A percentile compares a stretch with the other conserved stretches of the same genome.
Evolutionary conservation across 2,113 vertebrate genomes (phyloP).

Genomic region (Crocuta crocuta): DNA sequence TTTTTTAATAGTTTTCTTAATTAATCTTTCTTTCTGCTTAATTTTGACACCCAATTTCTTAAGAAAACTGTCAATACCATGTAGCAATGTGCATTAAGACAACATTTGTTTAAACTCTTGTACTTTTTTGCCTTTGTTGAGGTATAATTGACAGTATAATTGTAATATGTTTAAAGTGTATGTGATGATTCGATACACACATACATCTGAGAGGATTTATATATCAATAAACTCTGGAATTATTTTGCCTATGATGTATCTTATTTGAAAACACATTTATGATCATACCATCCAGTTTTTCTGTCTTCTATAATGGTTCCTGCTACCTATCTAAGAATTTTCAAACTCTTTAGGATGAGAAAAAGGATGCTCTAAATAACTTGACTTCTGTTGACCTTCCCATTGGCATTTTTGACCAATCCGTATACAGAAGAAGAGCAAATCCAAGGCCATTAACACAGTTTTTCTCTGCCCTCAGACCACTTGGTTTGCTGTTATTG

Average conservation of each 20-base stretch:
- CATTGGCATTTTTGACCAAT: background rate
- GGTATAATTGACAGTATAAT: background rate
- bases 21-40: background rate
- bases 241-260: background rate
- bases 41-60: background rate
- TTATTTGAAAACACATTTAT: background rate
- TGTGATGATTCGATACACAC: background rate
- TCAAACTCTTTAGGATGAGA: background rate
- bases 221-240: background rate
- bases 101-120: background rate
- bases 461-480: background rate
- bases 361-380: background rate
- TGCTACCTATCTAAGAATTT: background rate
- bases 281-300: background rate
- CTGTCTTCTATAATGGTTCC: background rate
- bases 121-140: background rate
- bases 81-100: background rate
- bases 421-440: rapidly evolving
- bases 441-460: too few relatives aligned
- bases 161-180: background rate
- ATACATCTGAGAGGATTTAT: background rate
- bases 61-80: background rate
- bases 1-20: background rate
- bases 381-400: background rate
- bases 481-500: background rate